Conservation (phyloP, 2,888 invertebrate genomes). For the Meteorus cinctellus region DNA sequence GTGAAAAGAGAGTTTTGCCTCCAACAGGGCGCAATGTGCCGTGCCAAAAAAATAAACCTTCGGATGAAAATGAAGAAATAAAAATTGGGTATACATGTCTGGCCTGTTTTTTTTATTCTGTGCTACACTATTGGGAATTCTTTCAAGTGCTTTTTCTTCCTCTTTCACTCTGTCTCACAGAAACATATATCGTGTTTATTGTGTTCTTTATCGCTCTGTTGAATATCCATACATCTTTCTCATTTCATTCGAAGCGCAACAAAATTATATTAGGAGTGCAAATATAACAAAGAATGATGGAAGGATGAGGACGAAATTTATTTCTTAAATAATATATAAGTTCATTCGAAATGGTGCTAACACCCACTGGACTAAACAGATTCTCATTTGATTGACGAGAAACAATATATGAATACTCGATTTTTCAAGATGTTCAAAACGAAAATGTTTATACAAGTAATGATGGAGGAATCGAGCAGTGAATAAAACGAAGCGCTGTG, state of each 20-base stretch:
- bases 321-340: no score
- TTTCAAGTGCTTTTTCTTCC: conserved; percentile 7
- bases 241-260: not conserved
- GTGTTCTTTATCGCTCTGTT: not conserved
- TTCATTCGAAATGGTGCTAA: no score
- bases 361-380: no score
- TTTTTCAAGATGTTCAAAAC: no score
- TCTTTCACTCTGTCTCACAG: not conserved
- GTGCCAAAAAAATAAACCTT: conserved; percentile 23
- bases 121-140: conserved; percentile 20
- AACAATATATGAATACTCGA: no score
- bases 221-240: not conserved
- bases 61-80: conserved; percentile 6
- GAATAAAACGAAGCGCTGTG: not conserved
- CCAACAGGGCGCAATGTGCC: conserved; percentile 17
- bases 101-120: not conserved
- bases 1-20: conserved; percentile 1
- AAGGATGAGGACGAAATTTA: not conserved
- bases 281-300: not conserved
- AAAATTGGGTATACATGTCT: conserved; percentile 13
- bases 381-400: no score
- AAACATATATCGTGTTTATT: not conserved
- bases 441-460: not conserved
- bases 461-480: not conserved
- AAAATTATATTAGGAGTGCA: not conserved